Conservation (phyloP, 2,113 vertebrate species). For the Camarhynchus parvulus region DNA sequence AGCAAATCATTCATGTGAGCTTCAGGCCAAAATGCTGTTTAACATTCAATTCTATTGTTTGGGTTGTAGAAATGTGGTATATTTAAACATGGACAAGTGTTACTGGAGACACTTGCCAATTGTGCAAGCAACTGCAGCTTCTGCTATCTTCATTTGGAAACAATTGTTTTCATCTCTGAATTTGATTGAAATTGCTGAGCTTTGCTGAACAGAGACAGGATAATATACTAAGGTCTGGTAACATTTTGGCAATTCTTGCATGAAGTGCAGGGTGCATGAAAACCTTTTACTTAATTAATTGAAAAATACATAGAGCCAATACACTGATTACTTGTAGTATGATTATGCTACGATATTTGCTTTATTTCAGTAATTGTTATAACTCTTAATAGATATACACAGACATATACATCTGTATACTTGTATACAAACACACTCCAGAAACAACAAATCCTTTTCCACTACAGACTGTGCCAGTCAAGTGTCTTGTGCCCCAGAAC, state of each 20-base stretch:
- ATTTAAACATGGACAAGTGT: neutral
- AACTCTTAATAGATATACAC: neutral
- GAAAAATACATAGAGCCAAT: neutral
- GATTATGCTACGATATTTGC: neutral
- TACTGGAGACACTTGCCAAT: neutral
- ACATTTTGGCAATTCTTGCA: neutral
- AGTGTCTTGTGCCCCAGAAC: neutral
- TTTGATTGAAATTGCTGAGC: conserved; percentile 2
- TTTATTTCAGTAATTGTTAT: neutral
- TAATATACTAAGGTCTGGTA: neutral
- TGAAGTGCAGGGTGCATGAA: neutral
- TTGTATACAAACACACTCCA: neutral
- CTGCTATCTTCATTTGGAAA: neutral
- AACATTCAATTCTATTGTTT: neutral
- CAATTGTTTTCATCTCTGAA: neutral
- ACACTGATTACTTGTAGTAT: neutral
- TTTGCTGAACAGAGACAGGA: neutral
- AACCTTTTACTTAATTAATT: neutral
- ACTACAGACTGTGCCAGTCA: neutral
- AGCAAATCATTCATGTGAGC: neutral
- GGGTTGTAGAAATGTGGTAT: neutral
- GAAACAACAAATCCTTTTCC: neutral
- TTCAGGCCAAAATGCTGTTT: neutral
- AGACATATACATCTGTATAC: neutral
- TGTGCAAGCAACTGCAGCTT: neutral